Evolutionary conservation across 2,888 invertebrate genomes (phyloP).

Genomic region (Noctuana brunneofusca): DNA sequence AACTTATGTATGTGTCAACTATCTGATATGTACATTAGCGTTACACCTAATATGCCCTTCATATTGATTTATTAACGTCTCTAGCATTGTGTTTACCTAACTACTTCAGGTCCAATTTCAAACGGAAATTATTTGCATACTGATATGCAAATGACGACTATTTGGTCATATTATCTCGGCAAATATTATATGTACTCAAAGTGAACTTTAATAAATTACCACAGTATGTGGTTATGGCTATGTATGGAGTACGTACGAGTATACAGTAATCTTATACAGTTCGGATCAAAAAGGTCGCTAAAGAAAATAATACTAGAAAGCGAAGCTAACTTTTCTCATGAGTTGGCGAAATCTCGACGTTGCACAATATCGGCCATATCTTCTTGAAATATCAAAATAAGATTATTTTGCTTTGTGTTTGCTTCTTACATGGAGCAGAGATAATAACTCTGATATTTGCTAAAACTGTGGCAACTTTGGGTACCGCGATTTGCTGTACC

Average conservation of each 20-base stretch:
- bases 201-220: conserved; percentile 7
- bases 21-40: conserved; percentile 34
- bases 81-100: conserved; percentile 28
- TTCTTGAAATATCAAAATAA: conserved; percentile 66
- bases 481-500: conserved; percentile 2
- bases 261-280: conserved; percentile 49
- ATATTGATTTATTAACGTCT: conserved; percentile 32
- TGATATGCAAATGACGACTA: neutral
- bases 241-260: conserved; percentile 35
- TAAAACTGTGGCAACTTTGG: conserved; percentile 5
- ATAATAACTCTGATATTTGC: conserved; percentile 46
- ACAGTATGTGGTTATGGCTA: neutral
- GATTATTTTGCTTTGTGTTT: conserved; percentile 61
- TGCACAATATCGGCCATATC: conserved; percentile 54
- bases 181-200: neutral
- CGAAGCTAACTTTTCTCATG: conserved; percentile 68
- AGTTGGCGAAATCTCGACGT: conserved; percentile 59
- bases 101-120: conserved; percentile 19
- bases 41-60: conserved; percentile 31
- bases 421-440: conserved; percentile 42
- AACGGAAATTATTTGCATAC: conserved; percentile 16
- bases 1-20: conserved; percentile 32
- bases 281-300: conserved; percentile 51
- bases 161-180: neutral
- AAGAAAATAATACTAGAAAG: conserved; percentile 63